phyloP scores from a whole-genome alignment of 2,888 invertebrate species.

The Andrena chrysosceles region DNA sequence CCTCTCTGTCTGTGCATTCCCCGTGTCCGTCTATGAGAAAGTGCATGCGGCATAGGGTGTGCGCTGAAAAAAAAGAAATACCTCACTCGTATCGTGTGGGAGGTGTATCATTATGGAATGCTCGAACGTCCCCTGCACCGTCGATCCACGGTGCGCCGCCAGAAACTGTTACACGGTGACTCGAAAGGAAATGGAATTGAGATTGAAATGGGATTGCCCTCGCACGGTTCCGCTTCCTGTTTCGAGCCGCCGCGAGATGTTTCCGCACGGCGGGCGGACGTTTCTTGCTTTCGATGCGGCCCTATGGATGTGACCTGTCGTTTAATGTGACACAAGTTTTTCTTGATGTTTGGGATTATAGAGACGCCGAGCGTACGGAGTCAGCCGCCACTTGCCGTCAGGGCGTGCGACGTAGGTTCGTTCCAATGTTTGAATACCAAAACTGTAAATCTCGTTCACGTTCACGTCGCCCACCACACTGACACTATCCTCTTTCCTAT shows the following conservation, averaged over 20 bases:
- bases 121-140: constrained; percentile 36
- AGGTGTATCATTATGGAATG: constrained; percentile 41
- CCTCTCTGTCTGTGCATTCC: constrained; percentile 38
- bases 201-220: neutral
- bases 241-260: neutral
- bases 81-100: constrained; percentile 18
- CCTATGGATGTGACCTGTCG: constrained; percentile 63
- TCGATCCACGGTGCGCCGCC: neutral
- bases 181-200: constrained; percentile 17
- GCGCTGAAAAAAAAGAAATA: constrained; percentile 1
- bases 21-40: constrained; percentile 35
- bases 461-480: constrained; percentile 25
- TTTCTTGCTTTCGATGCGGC: constrained; percentile 62
- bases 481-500: neutral
- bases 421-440: constrained; percentile 73
- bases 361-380: constrained; percentile 80
- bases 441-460: constrained; percentile 38
- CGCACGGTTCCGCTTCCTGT: neutral
- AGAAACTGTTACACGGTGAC: constrained; percentile 1
- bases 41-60: constrained; percentile 60
- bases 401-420: constrained; percentile 81
- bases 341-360: constrained; percentile 81
- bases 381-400: constrained; percentile 77
- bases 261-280: constrained; percentile 44
- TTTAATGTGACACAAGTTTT: constrained; percentile 73